phyloP scores from a whole-genome alignment of 2,113 vertebrate species.

The Balaeniceps rex region DNA sequence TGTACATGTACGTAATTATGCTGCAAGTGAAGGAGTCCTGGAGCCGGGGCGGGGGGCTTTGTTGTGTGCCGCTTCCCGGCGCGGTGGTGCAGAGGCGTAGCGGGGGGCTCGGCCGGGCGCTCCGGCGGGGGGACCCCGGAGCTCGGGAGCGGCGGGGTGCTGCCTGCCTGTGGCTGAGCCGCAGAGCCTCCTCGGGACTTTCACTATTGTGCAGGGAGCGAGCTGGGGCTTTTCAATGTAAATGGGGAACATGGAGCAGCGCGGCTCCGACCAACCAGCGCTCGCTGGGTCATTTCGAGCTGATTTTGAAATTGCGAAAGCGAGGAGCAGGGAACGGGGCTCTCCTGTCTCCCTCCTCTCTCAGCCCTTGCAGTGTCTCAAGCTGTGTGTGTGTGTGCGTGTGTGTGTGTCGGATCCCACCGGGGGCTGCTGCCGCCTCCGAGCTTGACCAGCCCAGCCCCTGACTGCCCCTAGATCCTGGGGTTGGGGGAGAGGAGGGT shows the following conservation, averaged over 20 bases:
- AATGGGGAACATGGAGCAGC: slow-evolving; percentile 33
- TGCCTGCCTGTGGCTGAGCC: background rate
- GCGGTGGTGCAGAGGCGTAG: background rate
- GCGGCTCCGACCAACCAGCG: slow-evolving; percentile 26
- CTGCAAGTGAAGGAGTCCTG: background rate
- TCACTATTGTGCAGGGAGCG: slow-evolving; percentile 28
- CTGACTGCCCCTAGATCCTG: background rate
- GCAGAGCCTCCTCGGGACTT: background rate
- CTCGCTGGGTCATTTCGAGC: slow-evolving; percentile 27
- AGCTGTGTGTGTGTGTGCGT: background rate
- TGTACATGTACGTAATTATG: slow-evolving; percentile 11
- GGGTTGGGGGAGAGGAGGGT: background rate
- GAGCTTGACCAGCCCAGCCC: slow-evolving; percentile 25
- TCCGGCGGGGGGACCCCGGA: background rate
- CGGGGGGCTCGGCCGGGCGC: background rate
- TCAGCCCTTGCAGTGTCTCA: background rate
- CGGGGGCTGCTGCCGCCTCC: slow-evolving; percentile 25
- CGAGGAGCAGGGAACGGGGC: background rate
- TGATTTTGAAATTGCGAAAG: slow-evolving; percentile 45
- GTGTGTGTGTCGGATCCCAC: background rate
- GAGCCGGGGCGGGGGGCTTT: slow-evolving; percentile 6
- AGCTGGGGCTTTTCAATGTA: slow-evolving; percentile 39
- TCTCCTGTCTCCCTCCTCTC: background rate
- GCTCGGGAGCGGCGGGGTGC: background rate
- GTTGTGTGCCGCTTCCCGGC: background rate